Base-by-base conservation (phyloP, 1,140 invertebrate species). In the Ganaspis sp. region DNA sequence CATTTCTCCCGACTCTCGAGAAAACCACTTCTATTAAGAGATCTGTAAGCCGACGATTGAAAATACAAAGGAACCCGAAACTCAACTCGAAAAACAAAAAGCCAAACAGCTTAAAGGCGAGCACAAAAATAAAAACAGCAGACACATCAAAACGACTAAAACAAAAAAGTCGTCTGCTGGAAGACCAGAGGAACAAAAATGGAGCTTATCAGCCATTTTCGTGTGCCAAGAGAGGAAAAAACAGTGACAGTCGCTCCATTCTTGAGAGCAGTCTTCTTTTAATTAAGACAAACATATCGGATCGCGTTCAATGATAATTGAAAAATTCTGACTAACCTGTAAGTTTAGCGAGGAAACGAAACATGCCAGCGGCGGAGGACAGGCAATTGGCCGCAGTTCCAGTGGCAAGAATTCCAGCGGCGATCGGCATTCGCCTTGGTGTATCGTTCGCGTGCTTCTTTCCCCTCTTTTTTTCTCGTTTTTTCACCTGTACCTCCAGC, bases 311-410 rank as follows among this genome's bases (percentile, higher is more conserved):
- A 69, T 0, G 69, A 54, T 75, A 76, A 54, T 12, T 64, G 21
- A 64, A 21, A 72, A 49, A 64, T 17, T 49, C 3, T n/a, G 34
- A 79, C 85, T 87, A 85, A 90, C 89, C 89, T 90, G 89, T 88
- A 80, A 90, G 83, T 85, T 87, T 88, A 70, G 88, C 87, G 84
- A 90, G 83, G 83, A 87, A 88, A 77, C 85, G 83, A 73, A 87
- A 83, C 88, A 89, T 89, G 71, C 86, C 86, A 84, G 87, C 81
- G 79, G 83, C 81, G 74, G 81, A 81, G 77, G 81, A 84, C 69
- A 81, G 71, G 54, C 78, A 78, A 69, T 76, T 70, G 73, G 78
- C 77, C 78, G 83, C 81, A 80, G 76, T 84, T 79, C 74, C 37
- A 45, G 38, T 70, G 73, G 80, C 76, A 34, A 40, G 69, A 69